Evolutionary conservation across 2,888 invertebrate genomes (phyloP).

Genomic region (Fragum fragum): DNA sequence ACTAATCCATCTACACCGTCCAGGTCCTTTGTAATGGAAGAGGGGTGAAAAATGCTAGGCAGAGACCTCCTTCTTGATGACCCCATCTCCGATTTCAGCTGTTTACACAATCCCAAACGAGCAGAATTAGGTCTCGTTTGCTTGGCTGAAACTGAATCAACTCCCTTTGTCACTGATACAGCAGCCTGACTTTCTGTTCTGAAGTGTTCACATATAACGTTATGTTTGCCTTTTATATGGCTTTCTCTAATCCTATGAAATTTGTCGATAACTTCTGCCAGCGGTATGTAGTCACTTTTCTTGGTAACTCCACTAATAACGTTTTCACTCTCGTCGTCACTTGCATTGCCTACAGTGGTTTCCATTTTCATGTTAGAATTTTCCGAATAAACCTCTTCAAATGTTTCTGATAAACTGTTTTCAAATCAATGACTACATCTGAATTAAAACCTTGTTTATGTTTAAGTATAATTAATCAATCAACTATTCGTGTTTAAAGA

Average conservation of each 20-base stretch:
- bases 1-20: not conserved
- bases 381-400: no score
- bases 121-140: not conserved
- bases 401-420: no score
- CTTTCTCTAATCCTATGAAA: constrained; percentile 9
- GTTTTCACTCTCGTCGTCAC: constrained; percentile 2
- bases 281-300: not conserved
- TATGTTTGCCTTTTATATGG: not conserved
- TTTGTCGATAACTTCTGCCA: constrained; percentile 2
- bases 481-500: no score
- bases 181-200: not conserved
- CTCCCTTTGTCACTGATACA: not conserved
- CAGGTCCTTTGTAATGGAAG: not conserved
- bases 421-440: no score
- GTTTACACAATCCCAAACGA: not conserved
- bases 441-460: no score
- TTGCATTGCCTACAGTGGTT: constrained; percentile 13
- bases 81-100: not conserved
- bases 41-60: constrained; percentile 10
- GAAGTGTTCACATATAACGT: not conserved
- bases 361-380: not conserved
- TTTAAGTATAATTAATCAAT: no score
- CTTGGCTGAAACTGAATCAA: not conserved
- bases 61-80: constrained; percentile 10
- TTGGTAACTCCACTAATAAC: not conserved